Base-by-base conservation (phyloP, 1,140 invertebrate species). In the Drosophila obscura region DNA sequence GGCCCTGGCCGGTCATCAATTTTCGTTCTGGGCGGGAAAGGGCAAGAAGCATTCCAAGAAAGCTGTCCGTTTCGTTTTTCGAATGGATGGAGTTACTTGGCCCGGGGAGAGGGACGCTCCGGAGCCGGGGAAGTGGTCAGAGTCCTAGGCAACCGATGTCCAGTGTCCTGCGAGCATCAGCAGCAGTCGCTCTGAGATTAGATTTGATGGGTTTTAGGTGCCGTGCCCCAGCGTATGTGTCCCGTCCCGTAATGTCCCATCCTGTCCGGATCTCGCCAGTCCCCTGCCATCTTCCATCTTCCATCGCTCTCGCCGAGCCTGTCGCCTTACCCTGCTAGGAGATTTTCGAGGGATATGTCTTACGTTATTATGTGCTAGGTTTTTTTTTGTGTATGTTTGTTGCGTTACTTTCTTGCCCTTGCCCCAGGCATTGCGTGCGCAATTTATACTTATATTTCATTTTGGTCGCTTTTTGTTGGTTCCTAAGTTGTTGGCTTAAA, bases 181-280 rank as follows among this genome's bases (percentile, higher is more conserved):
- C 78, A 88, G 82, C 67, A n/a, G 35, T 88, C 75, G 83, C 83
- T 87, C 63, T 45, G 83, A 87, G 82, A 87, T 87, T 87, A 87
- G 82, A 88, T 88, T 87, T 87, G 82, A 87, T 87, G 83, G 82
- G 82, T 78, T 87, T 87, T 87, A 68, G 82, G 75, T 87, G 83
- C 78, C 75, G 75, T 87, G 83, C 74, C 75, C 74, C 74, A 67
- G 61, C 73, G 64, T 64, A 78, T 61, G 60, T 71, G 69, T 76
- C 65, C 73, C 67, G 71, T 68, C 31, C 60, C 16, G 26, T 39
- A 39, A 39, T 13, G 35, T 22, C 64, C 43, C 44, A 56, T 53
- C 39, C 65, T 67, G 73, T 56, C 43, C 57, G 31, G 39, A 45
- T 28, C 41, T 31, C 45, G 53, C 50, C 50, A 59, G 15, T 52